Evolutionary conservation across 2,888 invertebrate species (phyloP).

Genomic region (Eupithecia centaureata): DNA sequence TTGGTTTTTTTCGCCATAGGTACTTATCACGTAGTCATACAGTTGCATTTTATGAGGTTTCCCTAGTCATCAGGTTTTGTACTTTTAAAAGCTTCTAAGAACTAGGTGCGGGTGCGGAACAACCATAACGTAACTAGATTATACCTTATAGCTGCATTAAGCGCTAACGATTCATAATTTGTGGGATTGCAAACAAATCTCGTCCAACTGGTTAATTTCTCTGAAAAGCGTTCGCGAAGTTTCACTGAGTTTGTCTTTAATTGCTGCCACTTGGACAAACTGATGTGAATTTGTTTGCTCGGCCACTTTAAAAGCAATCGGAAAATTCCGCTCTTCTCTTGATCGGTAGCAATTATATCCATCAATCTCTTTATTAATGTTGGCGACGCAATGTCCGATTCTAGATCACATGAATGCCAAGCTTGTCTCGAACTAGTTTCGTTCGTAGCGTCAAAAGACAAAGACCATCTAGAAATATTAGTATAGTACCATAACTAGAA

Average conservation of each 20-base stretch:
- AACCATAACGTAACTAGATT: neutral
- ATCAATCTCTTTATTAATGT: constrained; percentile 58
- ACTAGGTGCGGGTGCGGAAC: neutral
- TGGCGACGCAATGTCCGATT: constrained; percentile 49
- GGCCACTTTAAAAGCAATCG: constrained; percentile 59
- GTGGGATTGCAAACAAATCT: constrained; percentile 10
- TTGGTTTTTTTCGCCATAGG: neutral
- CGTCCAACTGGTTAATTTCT: constrained; percentile 23
- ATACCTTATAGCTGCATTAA: neutral
- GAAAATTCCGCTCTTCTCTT: constrained; percentile 70
- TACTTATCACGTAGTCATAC: neutral
- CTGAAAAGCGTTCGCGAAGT: constrained; percentile 21
- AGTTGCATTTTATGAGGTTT: neutral
- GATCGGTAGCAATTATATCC: constrained; percentile 69
- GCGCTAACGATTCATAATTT: neutral
- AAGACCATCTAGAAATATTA: neutral
- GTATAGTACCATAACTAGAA: neutral
- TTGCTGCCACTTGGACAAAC: constrained; percentile 15
- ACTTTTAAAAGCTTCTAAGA: neutral
- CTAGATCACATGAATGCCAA: constrained; percentile 40
- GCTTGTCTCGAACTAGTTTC: constrained; percentile 3
- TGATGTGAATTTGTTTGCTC: constrained; percentile 22
- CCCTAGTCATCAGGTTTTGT: neutral
- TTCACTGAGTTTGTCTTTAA: constrained; percentile 17
- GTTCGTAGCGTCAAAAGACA: neutral